phyloP scores from a whole-genome alignment of 2,888 invertebrate species.

The Leptarthrus brevirostris region DNA sequence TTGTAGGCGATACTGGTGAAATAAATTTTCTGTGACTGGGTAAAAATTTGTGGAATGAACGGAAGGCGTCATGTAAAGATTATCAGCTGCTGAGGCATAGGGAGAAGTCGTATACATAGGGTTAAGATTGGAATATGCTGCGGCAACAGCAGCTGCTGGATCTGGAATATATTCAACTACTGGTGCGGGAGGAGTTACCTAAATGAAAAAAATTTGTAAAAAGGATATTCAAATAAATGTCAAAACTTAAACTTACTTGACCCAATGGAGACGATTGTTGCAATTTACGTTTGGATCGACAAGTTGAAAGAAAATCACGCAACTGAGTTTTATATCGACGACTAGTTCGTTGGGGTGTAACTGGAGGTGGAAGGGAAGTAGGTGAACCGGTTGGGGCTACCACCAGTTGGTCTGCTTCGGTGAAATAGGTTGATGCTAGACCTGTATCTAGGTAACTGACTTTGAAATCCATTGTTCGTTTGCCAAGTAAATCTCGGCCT shows the following conservation, averaged over 20 bases:
- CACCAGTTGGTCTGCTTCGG: conserved; percentile 83
- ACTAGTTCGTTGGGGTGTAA: conserved; percentile 83
- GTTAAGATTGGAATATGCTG: conserved; percentile 83
- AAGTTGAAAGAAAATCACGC: conserved; percentile 91
- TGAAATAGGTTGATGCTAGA: conserved; percentile 89
- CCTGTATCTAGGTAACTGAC: conserved; percentile 95
- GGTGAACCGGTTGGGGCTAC: conserved; percentile 71
- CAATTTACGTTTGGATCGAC: conserved; percentile 82
- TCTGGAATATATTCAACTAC: conserved; percentile 68
- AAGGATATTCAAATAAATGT: background rate
- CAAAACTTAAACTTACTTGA: conserved; percentile 67
- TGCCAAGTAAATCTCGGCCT: conserved; percentile 95
- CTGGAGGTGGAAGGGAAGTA: conserved; percentile 70
- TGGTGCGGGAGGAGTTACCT: conserved; percentile 64
- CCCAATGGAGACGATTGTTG: conserved; percentile 66
- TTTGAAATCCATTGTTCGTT: conserved; percentile 99
- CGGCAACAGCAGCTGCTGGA: conserved; percentile 74
- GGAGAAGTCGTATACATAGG: conserved; percentile 82
- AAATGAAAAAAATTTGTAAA: background rate
- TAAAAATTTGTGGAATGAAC: conserved; percentile 78
- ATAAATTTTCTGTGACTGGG: conserved; percentile 85
- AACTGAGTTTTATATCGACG: conserved; percentile 94
- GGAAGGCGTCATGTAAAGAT: conserved; percentile 68
- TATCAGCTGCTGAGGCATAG: conserved; percentile 75
- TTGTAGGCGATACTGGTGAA: conserved; percentile 90